These are phyloP conservation scores for Philantomba maxwellii DNA, from an alignment of 2,113 vertebrate genomes.

Conservation along the genomic window DNA sequence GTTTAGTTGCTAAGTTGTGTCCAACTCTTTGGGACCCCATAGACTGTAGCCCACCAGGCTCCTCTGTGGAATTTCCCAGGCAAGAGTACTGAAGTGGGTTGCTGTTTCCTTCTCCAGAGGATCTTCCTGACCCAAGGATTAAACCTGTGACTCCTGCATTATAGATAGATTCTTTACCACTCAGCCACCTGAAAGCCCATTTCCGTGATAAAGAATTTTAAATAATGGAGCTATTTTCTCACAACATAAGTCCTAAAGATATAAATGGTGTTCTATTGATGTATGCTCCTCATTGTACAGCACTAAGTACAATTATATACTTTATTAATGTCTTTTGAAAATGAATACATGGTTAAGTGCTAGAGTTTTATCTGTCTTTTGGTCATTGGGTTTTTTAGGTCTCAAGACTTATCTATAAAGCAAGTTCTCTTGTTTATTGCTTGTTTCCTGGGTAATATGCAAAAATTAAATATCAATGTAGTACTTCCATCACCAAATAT, in stretches of 20 bases:
- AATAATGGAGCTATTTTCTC: neutral
- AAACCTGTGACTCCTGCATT: neutral
- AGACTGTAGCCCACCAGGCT: neutral
- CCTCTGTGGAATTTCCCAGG: neutral
- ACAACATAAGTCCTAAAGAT: neutral
- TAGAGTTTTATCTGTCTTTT: neutral
- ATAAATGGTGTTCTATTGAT: neutral
- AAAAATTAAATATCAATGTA: neutral
- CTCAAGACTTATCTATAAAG: neutral
- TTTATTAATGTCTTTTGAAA: slow-evolving; percentile 12
- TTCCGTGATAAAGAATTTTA: neutral
- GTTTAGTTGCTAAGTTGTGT: neutral
- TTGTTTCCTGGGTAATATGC: neutral
- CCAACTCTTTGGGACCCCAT: neutral
- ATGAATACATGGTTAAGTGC: neutral
- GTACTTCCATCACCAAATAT: neutral
- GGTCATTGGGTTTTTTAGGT: neutral
- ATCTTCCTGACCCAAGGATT: neutral
- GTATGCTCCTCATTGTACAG: neutral
- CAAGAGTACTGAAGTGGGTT: neutral
- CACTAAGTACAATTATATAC: neutral
- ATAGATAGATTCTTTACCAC: neutral
- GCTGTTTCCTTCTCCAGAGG: neutral
- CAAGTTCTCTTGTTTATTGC: neutral
- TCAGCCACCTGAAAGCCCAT: neutral